Base-by-base conservation (phyloP, 2,797 vertebrate species). In the Scarus forsteni region DNA sequence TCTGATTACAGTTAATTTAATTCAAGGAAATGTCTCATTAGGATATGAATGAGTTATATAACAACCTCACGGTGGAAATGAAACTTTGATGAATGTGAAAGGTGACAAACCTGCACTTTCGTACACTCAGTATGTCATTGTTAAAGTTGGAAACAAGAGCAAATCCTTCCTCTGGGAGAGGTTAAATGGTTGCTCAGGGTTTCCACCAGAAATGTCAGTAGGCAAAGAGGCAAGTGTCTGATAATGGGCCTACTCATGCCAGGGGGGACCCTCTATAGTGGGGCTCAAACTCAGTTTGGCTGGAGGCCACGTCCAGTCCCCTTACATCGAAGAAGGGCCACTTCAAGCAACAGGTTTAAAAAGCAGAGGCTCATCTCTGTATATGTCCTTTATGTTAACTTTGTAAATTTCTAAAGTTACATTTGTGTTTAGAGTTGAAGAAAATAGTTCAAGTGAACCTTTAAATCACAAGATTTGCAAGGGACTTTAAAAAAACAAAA, bases 1-100 rank as follows among this genome's bases (percentile, higher is more conserved):
- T 88, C 69, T 66, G 68, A 79, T 77, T 72, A 65, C 57, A 76
- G 69, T 71, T 58, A 59, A 55, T 77, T 81, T 70, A 66, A 54
- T 51, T 51, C 19, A 64, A 52, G 36, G 52, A 73, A 78, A 76
- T 52, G 2, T 67, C 49, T 67, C 52, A 60, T 68, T 56, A 57
- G 16, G 36, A 43, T 59, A 60, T 81, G 55, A 81, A 77, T 81
- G 52, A 69, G 50, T 75, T 70, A 74, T 52, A 16, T 73, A 71
- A 77, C 14, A 49, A 13, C 60, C 14, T 7, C n/a, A 18, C 35
- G 40, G 35, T 27, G 52, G 42, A 46, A 16, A 43, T 40, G 8
- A 45, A 64, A 69, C 39, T 40, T 53, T 18, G 35, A 5, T 7
- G 15, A 15, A 0, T 15, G 5, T 44, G 15, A 19, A n/a, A 6